phyloP scores from a whole-genome alignment of 2,113 vertebrate species.

The Nanger granti region DNA sequence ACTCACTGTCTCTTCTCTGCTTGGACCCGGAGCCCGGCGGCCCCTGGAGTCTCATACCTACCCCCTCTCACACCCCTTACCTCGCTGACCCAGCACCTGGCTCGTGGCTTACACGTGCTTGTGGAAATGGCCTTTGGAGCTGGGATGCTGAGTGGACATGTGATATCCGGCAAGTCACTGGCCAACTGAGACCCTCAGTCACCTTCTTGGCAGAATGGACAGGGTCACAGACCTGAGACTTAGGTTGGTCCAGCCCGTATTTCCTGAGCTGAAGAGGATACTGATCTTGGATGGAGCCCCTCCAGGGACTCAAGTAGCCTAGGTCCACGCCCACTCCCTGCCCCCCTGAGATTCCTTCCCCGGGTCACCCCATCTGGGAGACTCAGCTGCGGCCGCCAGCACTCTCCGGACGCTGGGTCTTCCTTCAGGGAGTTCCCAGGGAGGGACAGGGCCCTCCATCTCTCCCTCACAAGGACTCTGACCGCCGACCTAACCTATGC shows the following conservation, averaged over 20 bases:
- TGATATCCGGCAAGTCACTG: background rate
- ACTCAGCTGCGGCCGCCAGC: fast-evolving
- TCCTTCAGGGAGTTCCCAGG: background rate
- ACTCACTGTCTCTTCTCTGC: fast-evolving
- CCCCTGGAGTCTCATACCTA: too few species aligned
- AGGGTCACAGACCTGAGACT: fast-evolving
- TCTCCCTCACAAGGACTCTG: too few species aligned
- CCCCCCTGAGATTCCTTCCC: fast-evolving
- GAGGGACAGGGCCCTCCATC: background rate
- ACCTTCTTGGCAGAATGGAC: background rate
- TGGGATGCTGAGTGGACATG: background rate
- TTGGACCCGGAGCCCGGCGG: background rate
- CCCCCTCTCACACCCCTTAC: fast-evolving
- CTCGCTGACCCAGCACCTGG: fast-evolving
- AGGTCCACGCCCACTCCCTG: fast-evolving
- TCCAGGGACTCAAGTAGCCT: fast-evolving
- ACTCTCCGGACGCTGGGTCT: fast-evolving
- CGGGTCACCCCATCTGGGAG: fast-evolving
- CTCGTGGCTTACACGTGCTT: fast-evolving
- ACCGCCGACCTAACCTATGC: fast-evolving
- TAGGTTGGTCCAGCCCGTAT: fast-evolving
- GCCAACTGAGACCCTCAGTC: background rate
- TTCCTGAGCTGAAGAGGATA: fast-evolving
- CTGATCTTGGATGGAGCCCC: fast-evolving
- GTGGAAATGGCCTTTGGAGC: too few species aligned